Percentiles rank a stretch among this genome's conserved stretches.
phyloP scores from a whole-genome alignment of 2,113 vertebrate species.

The Andinoacara biseriatus region DNA sequence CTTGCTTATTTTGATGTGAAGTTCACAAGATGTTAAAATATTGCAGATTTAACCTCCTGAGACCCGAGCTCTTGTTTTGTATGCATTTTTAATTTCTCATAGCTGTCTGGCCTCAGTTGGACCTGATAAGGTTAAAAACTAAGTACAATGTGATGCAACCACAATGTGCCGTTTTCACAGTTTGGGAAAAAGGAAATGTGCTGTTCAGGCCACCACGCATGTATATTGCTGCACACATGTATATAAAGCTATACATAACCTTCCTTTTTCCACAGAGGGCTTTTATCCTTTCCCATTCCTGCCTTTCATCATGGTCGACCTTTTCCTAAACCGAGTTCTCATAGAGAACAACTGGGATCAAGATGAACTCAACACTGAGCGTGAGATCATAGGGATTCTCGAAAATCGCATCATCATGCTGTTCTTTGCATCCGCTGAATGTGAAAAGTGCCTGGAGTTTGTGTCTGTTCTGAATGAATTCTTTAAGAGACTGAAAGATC shows the following conservation, averaged over 20 bases:
- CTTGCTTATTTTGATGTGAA: not conserved
- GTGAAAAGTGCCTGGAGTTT: conserved; percentile 83
- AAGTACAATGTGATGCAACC: not conserved
- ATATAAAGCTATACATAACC: not conserved
- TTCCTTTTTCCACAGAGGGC: conserved; percentile 8
- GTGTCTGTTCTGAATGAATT: conserved; percentile 84
- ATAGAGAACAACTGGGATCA: conserved; percentile 86
- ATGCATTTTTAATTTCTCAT: not conserved
- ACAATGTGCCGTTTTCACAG: not conserved
- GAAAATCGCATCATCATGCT: conserved; percentile 90
- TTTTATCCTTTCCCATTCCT: not conserved
- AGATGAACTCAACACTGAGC: conserved; percentile 88
- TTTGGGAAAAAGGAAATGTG: not conserved
- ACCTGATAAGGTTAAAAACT: not conserved
- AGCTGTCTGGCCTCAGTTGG: not conserved
- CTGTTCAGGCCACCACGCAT: not conserved
- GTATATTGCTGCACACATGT: not conserved
- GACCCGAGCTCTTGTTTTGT: not conserved
- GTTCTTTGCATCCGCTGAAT: conserved; percentile 82
- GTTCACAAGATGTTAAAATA: not conserved
- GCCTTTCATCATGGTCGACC: conserved; percentile 81
- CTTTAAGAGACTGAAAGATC: conserved; percentile 85
- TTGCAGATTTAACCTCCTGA: not conserved
- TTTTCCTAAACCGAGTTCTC: conserved; percentile 85
- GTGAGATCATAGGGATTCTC: conserved; percentile 79